A percentile compares a stretch with the other conserved stretches of the same genome.
These are phyloP conservation scores for Paratilapia polleni DNA, from an alignment of 2,113 vertebrate genomes.

Conservation along the genomic window DNA sequence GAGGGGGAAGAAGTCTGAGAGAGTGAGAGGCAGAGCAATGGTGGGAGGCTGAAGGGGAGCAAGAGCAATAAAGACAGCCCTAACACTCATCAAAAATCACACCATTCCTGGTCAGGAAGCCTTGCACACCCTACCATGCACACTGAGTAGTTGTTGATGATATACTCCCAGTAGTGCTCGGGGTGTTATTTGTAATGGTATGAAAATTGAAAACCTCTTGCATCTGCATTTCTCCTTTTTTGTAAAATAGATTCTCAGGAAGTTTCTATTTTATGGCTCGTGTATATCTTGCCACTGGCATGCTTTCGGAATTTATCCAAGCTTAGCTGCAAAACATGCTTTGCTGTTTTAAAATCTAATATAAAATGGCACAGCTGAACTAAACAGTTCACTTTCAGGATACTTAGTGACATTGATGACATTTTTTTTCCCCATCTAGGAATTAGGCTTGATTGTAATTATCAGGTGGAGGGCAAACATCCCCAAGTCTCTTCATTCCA, in stretches of 20 bases:
- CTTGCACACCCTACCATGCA: conserved; percentile 22
- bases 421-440: not conserved
- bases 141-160: conserved; percentile 52
- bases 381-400: not conserved
- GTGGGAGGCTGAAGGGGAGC: conserved; percentile 27
- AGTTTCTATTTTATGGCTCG: not conserved
- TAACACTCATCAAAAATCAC: conserved; percentile 41
- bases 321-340: conserved; percentile 39
- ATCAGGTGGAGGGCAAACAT: not conserved
- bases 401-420: not conserved
- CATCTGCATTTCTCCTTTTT: conserved; percentile 29
- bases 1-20: not conserved
- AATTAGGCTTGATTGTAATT: not conserved
- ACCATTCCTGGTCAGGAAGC: not conserved
- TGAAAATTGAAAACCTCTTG: conserved; percentile 43
- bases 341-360: conserved; percentile 37
- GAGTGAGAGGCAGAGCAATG: not conserved
- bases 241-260: conserved; percentile 26
- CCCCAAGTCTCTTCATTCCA: not conserved
- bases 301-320: conserved; percentile 45
- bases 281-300: conserved; percentile 23
- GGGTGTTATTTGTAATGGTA: conserved; percentile 7
- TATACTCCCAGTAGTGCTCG: conserved; percentile 18
- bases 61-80: conserved; percentile 28
- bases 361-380: conserved; percentile 28